Conservation (phyloP, 1,140 invertebrate genomes). For the Amyelois transitella region DNA sequence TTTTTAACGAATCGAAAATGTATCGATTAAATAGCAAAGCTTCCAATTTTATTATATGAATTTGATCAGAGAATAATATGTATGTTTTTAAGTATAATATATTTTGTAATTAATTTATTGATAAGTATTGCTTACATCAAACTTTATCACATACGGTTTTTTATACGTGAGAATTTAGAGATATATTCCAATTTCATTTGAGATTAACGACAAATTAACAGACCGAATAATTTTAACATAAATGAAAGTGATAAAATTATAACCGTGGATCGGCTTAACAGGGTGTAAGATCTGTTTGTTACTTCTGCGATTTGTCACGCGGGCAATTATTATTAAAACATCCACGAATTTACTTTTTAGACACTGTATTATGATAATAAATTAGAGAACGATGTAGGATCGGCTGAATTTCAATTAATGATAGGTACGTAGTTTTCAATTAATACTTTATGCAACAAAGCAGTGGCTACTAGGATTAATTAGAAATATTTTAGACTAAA, state of each 20-base stretch:
- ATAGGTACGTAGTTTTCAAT: not conserved
- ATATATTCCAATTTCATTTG: not conserved
- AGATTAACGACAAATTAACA: no score
- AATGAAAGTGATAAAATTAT: no score
- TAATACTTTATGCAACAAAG: not conserved
- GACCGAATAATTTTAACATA: no score
- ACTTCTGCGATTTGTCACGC: not conserved
- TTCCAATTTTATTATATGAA: not conserved
- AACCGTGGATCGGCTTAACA: not conserved
- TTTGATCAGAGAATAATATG: not conserved
- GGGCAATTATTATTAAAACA: not conserved
- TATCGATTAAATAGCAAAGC: not conserved
- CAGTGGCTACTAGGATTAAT: not conserved
- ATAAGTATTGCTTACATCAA: no score
- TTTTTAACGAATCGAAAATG: not conserved
- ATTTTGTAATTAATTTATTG: not conserved
- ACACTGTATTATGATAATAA: not conserved
- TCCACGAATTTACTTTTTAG: not conserved
- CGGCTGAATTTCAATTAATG: not conserved
- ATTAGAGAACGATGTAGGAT: not conserved
- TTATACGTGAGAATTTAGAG: no score
- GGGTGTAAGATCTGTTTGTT: not conserved
- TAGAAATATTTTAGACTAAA: not conserved
- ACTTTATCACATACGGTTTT: no score
- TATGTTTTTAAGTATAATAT: not conserved